phyloP scores from a whole-genome alignment of 2,797 vertebrate species.

The Oryzias sinensis region DNA sequence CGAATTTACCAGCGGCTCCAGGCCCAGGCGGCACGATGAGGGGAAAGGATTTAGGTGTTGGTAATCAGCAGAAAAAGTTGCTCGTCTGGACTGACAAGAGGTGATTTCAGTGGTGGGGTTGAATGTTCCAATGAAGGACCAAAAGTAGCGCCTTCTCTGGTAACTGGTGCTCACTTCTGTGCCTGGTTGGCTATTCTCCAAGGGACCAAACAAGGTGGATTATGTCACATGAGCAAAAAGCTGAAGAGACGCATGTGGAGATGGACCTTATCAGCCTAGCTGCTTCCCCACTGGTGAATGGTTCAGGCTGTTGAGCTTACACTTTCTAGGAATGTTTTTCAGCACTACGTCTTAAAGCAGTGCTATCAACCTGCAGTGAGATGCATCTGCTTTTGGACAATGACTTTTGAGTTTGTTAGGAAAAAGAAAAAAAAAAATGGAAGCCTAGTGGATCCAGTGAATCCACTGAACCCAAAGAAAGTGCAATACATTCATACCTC shows the following conservation, averaged over 20 bases:
- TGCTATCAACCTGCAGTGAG: constrained; percentile 40
- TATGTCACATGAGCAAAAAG: constrained; percentile 38
- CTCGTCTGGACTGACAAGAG: constrained; percentile 31
- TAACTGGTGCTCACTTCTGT: constrained; percentile 57
- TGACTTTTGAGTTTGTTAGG: constrained; percentile 23
- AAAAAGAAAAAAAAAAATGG: constrained; percentile 21
- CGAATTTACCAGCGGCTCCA: constrained; percentile 35
- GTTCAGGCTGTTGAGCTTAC: not conserved
- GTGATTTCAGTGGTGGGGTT: constrained; percentile 40
- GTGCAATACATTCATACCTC: constrained; percentile 86
- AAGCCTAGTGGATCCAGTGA: constrained; percentile 35
- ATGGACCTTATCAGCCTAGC: constrained; percentile 37
- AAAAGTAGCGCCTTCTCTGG: constrained; percentile 66
- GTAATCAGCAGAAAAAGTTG: constrained; percentile 25
- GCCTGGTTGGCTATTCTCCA: constrained; percentile 53
- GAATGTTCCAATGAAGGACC: constrained; percentile 65
- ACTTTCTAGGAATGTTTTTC: constrained; percentile 24
- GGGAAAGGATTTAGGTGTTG: constrained; percentile 25
- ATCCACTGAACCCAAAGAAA: constrained; percentile 78
- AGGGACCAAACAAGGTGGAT: constrained; percentile 44
- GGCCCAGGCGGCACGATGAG: constrained; percentile 25
- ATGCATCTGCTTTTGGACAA: constrained; percentile 24
- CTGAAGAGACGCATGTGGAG: constrained; percentile 51
- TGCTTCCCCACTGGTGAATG: constrained; percentile 9
- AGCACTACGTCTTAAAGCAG: constrained; percentile 41